Percentiles rank a stretch among this genome's conserved stretches.
These are phyloP conservation scores for Halichoeres trimaculatus DNA, from an alignment of 2,113 vertebrate genomes.

Conservation along the genomic window DNA sequence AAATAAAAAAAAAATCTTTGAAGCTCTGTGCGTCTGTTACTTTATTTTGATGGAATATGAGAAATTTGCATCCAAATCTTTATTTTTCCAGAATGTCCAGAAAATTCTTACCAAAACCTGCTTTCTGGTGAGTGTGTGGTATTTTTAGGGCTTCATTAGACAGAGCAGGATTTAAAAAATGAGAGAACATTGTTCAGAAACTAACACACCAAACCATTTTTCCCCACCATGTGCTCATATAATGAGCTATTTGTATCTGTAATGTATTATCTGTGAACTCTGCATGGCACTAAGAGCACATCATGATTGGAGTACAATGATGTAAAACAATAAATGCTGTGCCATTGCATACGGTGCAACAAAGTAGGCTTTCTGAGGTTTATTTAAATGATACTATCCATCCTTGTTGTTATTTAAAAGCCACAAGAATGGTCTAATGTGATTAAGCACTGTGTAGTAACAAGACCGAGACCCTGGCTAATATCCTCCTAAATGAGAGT, in stretches of 20 bases:
- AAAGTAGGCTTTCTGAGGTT: conserved; percentile 63
- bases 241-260: conserved; percentile 20
- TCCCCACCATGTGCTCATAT: conserved; percentile 30
- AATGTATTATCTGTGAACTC: conserved; percentile 47
- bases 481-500: conserved; percentile 83
- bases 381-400: conserved; percentile 78
- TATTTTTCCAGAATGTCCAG: neutral
- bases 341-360: conserved; percentile 64
- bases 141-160: conserved; percentile 7
- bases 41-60: too few species aligned
- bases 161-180: neutral
- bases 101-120: conserved; percentile 12
- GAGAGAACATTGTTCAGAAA: conserved; percentile 10
- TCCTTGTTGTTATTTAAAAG: conserved; percentile 81
- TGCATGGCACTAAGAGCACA: conserved; percentile 45
- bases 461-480: conserved; percentile 75
- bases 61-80: neutral
- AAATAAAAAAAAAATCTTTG: neutral
- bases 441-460: conserved; percentile 81
- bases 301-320: conserved; percentile 65
- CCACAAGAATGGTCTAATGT: conserved; percentile 78
- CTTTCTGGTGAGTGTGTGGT: neutral
- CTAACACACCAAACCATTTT: conserved; percentile 10
- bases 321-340: conserved; percentile 69
- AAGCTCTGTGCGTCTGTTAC: neutral